Conservation (phyloP, 2,888 invertebrate genomes). For the Dascillus cervinus region DNA sequence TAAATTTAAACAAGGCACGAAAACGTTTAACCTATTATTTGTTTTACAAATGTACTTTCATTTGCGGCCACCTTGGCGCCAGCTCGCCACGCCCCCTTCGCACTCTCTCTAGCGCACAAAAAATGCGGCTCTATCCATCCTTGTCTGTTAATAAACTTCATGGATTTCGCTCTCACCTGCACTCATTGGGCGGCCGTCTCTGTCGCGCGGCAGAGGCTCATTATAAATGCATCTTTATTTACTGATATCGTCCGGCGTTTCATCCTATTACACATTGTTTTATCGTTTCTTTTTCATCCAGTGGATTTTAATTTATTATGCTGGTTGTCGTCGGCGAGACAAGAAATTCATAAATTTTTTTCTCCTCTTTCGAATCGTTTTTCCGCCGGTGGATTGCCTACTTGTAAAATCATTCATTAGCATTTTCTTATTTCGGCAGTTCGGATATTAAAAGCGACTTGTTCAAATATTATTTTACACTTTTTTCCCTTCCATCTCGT, state of each 20-base stretch:
- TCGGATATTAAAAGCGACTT: no score
- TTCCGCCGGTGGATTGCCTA: no score
- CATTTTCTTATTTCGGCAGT: no score
- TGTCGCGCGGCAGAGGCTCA: constrained; percentile 23
- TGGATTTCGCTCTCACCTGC: constrained; percentile 16
- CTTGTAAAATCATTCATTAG: no score
- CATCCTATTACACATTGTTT: constrained; percentile 18
- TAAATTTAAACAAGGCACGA: constrained; percentile 14
- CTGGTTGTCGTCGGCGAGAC: constrained; percentile 11
- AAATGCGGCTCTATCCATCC: constrained; percentile 12
- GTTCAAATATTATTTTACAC: no score
- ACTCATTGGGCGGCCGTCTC: constrained; percentile 18
- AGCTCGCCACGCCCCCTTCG: constrained; percentile 31
- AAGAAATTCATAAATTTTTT: no score
- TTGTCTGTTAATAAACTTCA: constrained; percentile 7
- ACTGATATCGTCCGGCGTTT: constrained; percentile 20
- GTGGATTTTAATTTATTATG: constrained; percentile 16
- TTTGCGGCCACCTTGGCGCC: constrained; percentile 31
- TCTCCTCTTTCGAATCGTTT: no score
- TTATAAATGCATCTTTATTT: constrained; percentile 32
- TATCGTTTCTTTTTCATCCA: constrained; percentile 19
- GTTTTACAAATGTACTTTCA: constrained; percentile 27
- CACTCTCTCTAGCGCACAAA: constrained; percentile 17
- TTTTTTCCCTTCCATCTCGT: no score
- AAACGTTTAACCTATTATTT: constrained; percentile 22